Evolutionary conservation across 1,140 invertebrate genomes (phyloP).

Genomic region (Tetragnatha versicolor): DNA sequence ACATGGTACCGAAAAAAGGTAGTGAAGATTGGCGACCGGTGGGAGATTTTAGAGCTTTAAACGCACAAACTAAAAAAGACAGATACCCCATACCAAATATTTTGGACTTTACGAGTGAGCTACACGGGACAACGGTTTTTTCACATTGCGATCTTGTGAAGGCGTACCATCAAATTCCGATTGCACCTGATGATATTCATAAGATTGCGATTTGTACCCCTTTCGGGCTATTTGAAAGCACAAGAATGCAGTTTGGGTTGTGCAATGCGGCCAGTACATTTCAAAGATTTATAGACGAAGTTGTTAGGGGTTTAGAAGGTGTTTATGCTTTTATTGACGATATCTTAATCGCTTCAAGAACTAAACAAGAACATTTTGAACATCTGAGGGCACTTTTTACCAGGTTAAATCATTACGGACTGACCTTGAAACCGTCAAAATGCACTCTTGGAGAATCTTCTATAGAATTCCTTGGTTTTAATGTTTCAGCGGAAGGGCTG

Average conservation of each 20-base stretch:
- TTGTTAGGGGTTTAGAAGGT: slow-evolving; percentile 4
- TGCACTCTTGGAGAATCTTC: slow-evolving; percentile 34
- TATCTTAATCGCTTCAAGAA: slow-evolving; percentile 63
- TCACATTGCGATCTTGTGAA: slow-evolving; percentile 10
- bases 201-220: slow-evolving; percentile 51
- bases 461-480: slow-evolving; percentile 44
- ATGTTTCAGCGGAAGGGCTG: slow-evolving; percentile 32
- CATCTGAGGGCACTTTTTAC: slow-evolving; percentile 63
- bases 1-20: slow-evolving; percentile 57
- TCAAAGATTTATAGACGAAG: slow-evolving; percentile 43
- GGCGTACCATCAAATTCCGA: slow-evolving; percentile 33
- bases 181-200: slow-evolving; percentile 29
- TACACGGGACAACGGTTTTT: slow-evolving; percentile 19
- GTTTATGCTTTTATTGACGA: slow-evolving; percentile 21
- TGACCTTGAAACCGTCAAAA: slow-evolving; percentile 60
- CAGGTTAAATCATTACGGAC: slow-evolving; percentile 58
- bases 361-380: slow-evolving; percentile 60
- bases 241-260: slow-evolving; percentile 48
- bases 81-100: slow-evolving; percentile 49
- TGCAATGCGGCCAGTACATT: slow-evolving; percentile 52
- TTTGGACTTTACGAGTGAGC: slow-evolving; percentile 39
- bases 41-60: slow-evolving; percentile 47
- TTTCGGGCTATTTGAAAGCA: slow-evolving; percentile 48
- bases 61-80: slow-evolving; percentile 46
- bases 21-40: slow-evolving; percentile 31